A percentile compares a stretch with the other conserved stretches of the same genome.
These are phyloP conservation scores for Corapipo altera DNA, from an alignment of 2,113 vertebrate species.

Conservation along the genomic window DNA sequence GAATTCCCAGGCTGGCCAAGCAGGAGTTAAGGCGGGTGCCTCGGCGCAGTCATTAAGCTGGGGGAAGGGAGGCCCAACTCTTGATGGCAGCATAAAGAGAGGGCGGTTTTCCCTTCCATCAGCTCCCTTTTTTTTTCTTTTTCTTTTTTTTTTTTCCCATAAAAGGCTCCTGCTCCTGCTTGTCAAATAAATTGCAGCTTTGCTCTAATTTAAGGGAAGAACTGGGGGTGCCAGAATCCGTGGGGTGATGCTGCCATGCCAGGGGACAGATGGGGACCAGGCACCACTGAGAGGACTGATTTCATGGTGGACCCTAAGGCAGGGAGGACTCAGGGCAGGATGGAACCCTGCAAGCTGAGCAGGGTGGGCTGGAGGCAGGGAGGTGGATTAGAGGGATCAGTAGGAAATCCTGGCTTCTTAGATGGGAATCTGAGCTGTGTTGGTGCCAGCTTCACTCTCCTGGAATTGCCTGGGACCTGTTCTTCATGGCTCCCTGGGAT, in stretches of 20 bases:
- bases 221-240: not conserved
- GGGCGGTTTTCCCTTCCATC: slow-evolving; percentile 27
- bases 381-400: not conserved
- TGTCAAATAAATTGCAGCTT: slow-evolving; percentile 14
- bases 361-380: not conserved
- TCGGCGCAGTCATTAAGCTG: not conserved
- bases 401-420: not conserved
- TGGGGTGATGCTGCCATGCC: not conserved
- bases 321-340: not conserved
- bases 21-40: not conserved
- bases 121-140: not conserved
- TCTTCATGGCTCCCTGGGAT: not conserved
- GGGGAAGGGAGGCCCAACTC: slow-evolving; percentile 11
- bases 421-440: not conserved
- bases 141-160: not conserved
- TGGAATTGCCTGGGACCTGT: not conserved
- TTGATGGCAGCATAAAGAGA: slow-evolving; percentile 29
- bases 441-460: not conserved
- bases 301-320: accelerated
- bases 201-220: not conserved
- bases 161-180: not conserved
- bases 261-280: accelerated
- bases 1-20: not conserved
- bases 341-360: not conserved
- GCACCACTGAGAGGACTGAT: not conserved